Evolutionary conservation across 2,797 vertebrate species (phyloP).

Genomic region (Setipinna tenuifilis): DNA sequence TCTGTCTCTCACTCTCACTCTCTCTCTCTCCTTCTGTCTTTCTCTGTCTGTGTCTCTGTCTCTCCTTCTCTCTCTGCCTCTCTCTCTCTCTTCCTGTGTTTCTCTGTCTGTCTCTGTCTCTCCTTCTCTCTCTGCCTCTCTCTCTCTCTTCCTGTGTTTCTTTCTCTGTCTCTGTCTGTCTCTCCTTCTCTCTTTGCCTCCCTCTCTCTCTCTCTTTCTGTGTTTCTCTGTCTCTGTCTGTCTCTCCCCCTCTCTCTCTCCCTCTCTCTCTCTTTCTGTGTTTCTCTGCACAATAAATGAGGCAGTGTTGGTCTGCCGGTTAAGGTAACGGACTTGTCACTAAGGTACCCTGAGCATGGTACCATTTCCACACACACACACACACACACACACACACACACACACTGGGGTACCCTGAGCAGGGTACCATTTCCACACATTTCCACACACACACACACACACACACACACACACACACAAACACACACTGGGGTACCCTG

Average conservation of each 20-base stretch:
- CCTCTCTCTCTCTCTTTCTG: constrained; percentile 27
- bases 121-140: too few relatives aligned
- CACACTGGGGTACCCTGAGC: too few relatives aligned
- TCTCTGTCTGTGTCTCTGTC: too few relatives aligned
- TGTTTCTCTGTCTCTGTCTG: constrained; percentile 61
- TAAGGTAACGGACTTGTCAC: too few relatives aligned
- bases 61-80: too few relatives aligned
- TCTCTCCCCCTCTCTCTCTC: neutral
- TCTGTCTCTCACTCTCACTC: too few relatives aligned
- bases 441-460: neutral
- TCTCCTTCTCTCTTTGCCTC: constrained; percentile 61
- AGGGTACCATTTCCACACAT: too few relatives aligned
- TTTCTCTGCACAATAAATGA: too few relatives aligned
- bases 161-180: constrained; percentile 45
- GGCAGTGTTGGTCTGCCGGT: neutral
- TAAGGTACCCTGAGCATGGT: constrained; percentile 64
- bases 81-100: too few relatives aligned
- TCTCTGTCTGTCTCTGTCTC: too few relatives aligned
- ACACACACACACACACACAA: constrained; percentile 36
- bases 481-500: constrained; percentile 9
- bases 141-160: too few relatives aligned
- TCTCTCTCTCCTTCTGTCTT: too few relatives aligned
- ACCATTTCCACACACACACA: neutral
- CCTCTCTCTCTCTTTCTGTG: constrained; percentile 21
- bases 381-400: constrained; percentile 23